Base-by-base conservation (phyloP, 1,140 invertebrate species). In the Orussus abietinus region DNA sequence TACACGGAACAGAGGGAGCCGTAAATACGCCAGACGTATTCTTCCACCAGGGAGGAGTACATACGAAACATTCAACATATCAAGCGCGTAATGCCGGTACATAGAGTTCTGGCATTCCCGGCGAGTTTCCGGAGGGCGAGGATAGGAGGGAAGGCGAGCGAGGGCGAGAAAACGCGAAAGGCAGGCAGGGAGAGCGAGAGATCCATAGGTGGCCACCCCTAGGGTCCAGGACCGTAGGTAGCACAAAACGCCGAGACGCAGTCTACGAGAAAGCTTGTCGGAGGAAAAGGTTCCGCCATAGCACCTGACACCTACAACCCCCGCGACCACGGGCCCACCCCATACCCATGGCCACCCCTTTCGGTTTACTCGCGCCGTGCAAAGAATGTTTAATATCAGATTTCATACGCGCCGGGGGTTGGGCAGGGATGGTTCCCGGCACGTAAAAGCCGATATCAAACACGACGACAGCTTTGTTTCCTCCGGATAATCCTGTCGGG, bases 371-470 rank as follows among this genome's bases (percentile, higher is more conserved):
- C 47, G 32, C 43, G 48, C 43, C 51, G 47, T 50, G 55, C 53
- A 55, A 69, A 64, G 66, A 70, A 70, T 70, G 64, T 70, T 69
- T 69, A 66, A 70, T 70, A 70, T 70, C 67, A 65, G 63, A 70
- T 69, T 67, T 70, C 67, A 65, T 66, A 57, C 47, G 48, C 15
- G 11, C 12, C 15, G 22, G 6, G 18, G 30, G 12, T 2, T 29
- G 12, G 3, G 12, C 21, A 11, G n/a, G n/a, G n/a, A 25, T n/a
- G 6, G 35, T 36, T 19, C 46, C 33, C 36, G 28, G 42, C 42
- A 58, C 53, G 58, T 56, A 64, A 65, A 66, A 61, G 59, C 63
- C 55, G 53, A 65, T 70, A 70, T 70, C 66, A 69, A 69, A 66
- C 63, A 63, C 57, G 64, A 57, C 56, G 62, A 68, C 66, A 62